Base-by-base conservation (phyloP, 1,140 invertebrate genomes). In the Zaprionus capensis region DNA sequence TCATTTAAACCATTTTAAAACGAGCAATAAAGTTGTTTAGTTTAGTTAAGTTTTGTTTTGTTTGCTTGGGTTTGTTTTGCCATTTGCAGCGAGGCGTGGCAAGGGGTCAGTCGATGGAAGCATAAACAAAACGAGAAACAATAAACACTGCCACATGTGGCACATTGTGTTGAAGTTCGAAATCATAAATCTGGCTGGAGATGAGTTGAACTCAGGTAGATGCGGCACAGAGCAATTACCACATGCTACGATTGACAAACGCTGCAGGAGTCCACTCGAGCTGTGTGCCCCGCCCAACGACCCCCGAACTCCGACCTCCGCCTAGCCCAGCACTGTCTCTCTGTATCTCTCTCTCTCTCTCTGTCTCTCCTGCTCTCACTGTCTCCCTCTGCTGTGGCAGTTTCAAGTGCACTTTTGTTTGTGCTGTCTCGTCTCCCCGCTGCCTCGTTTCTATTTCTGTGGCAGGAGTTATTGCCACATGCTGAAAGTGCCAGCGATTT, bases 221-320 rank as follows among this genome's bases (percentile, higher is more conserved):
- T 65, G 62, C 38, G 31, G 28, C 59, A 20, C 56, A 41, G 38
- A 74, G 81, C 86, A 90, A 88, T 88, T 88, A 88, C 85, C 85
- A 88, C 85, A 88, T 88, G 85, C 85, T 72, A 85, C 85, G 85
- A 65, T 85, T 71, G 55, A 72, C 69, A 75, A 78, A 51, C 84
- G 76, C 85, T 79, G 82, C 85, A 83, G 85, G 85, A 88, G 85
- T 79, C 59, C 76, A 65, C 22, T 70, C 44, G 49, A 41, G 53
- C 24, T 55, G 46, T 22, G n/a, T 12, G n/a, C 20, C n/a, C 46
- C 20, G 3, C 2, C 31, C 31, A 34, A 34, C 31, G 31, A 34
- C 31, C 31, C 31, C n/a, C 38, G 38, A 41, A 15, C 38, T 41
- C 14, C 38, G 38, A 41, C 14, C 41, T 36, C 14, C 36, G 7